These are phyloP conservation scores for Morone saxatilis DNA, from an alignment of 2,113 vertebrate species.

Conservation along the genomic window DNA sequence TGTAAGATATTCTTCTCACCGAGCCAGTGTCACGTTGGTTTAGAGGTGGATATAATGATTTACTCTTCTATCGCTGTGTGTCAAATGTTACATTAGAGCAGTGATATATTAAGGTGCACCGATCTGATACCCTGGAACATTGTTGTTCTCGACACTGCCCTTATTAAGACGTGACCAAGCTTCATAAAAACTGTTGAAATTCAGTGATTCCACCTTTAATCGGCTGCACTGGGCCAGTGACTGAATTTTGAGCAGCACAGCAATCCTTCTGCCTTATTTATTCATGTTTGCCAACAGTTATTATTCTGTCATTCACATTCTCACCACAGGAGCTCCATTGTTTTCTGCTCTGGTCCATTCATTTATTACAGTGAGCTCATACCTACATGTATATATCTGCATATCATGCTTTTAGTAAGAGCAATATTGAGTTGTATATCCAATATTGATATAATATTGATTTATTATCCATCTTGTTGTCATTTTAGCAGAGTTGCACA, in stretches of 20 bases:
- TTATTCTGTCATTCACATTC: constrained; percentile 39
- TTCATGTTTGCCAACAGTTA: constrained; percentile 22
- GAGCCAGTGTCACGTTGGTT: neutral
- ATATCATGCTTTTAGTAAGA: too few relatives aligned
- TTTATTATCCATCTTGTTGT: neutral
- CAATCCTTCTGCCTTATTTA: constrained; percentile 20
- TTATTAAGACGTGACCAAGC: constrained; percentile 8
- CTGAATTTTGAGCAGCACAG: constrained; percentile 19
- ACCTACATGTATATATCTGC: too few relatives aligned
- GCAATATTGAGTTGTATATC: neutral
- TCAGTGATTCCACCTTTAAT: neutral
- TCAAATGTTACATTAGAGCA: neutral
- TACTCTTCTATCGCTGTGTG: neutral
- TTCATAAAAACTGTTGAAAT: constrained; percentile 2
- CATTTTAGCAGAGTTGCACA: constrained; percentile 10
- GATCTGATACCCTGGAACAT: neutral
- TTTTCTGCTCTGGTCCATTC: constrained; percentile 15
- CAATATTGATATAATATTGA: neutral
- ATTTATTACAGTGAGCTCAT: constrained; percentile 12
- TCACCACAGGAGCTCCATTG: constrained; percentile 17
- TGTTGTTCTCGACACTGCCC: neutral
- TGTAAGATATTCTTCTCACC: neutral
- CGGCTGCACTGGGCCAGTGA: neutral
- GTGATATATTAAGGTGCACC: too few relatives aligned
- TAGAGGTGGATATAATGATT: neutral